Conservation (phyloP, 1,140 invertebrate genomes). For the Cydia splendana region DNA sequence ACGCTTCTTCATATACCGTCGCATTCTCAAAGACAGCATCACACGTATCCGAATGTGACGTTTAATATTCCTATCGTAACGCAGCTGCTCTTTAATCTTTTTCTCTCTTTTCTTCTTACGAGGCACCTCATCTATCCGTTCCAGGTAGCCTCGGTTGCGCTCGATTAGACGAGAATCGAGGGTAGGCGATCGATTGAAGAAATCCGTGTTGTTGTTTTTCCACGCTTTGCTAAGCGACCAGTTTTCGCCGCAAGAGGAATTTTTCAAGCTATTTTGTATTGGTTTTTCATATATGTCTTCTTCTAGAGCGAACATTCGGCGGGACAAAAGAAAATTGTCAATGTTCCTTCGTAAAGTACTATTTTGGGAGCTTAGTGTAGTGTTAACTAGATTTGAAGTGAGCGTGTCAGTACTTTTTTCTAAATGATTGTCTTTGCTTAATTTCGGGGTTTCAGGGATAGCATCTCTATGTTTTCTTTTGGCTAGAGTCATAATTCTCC, state of each 20-base stretch:
- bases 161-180: constrained; percentile 52
- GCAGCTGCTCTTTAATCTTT: constrained; percentile 68
- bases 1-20: constrained; percentile 70
- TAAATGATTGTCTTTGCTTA: constrained; percentile 44
- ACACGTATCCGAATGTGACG: constrained; percentile 75
- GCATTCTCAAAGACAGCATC: constrained; percentile 76
- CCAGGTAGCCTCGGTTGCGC: constrained; percentile 47
- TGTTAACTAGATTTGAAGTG: constrained; percentile 63
- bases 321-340: constrained; percentile 64
- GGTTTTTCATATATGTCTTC: constrained; percentile 73
- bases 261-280: constrained; percentile 53
- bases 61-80: constrained; percentile 77
- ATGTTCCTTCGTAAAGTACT: constrained; percentile 67
- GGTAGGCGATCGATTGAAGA: constrained; percentile 56
- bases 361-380: constrained; percentile 62
- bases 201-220: constrained; percentile 65
- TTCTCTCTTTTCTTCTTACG: constrained; percentile 57
- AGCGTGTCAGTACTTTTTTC: constrained; percentile 59
- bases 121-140: constrained; percentile 66
- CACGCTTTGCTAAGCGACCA: constrained; percentile 74
- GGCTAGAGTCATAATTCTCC: constrained; percentile 67
- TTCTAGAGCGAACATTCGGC: constrained; percentile 64
- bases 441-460: constrained; percentile 53
- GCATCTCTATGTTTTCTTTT: constrained; percentile 56
- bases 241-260: constrained; percentile 69